These are phyloP conservation scores for Volucella zonaria DNA, from an alignment of 2,888 invertebrate genomes.

Conservation along the genomic window DNA sequence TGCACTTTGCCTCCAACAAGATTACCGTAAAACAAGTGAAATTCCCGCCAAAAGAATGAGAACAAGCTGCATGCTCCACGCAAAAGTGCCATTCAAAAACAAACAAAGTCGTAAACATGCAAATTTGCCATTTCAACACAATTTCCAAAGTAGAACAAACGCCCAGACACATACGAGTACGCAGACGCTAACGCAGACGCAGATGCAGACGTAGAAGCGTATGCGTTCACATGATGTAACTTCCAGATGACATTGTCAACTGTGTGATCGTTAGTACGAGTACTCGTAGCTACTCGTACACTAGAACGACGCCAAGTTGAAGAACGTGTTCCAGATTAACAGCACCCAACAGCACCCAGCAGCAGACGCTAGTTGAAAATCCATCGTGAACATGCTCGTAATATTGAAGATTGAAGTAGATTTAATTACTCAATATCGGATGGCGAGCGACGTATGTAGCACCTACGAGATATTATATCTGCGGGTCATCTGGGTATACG, in stretches of 20 bases:
- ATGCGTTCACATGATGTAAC: slow-evolving; percentile 62
- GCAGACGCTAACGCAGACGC: too few relatives aligned
- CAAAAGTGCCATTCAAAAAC: slow-evolving; percentile 27
- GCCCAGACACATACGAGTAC: slow-evolving; percentile 40
- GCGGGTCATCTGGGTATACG: slow-evolving; percentile 7
- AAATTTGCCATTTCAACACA: slow-evolving; percentile 67
- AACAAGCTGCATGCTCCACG: slow-evolving; percentile 38
- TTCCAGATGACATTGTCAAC: slow-evolving; percentile 63
- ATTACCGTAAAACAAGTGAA: slow-evolving; percentile 45
- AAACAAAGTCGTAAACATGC: slow-evolving; percentile 61
- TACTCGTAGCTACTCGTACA: too few relatives aligned
- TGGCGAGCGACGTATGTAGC: not conserved
- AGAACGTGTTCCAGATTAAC: slow-evolving; percentile 62
- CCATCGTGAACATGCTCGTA: slow-evolving; percentile 27
- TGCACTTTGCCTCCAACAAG: slow-evolving; percentile 24
- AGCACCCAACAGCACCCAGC: slow-evolving; percentile 9
- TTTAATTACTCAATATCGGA: slow-evolving; percentile 69
- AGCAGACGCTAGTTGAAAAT: slow-evolving; percentile 1
- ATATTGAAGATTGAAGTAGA: slow-evolving; percentile 54
- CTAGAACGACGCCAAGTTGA: slow-evolving; percentile 2
- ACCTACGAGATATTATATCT: slow-evolving; percentile 17
- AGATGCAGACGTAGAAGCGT: too few relatives aligned
- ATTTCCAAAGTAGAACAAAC: slow-evolving; percentile 58
- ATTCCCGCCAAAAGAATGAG: slow-evolving; percentile 49
- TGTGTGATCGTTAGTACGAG: slow-evolving; percentile 61